Evolutionary conservation across 2,888 invertebrate genomes (phyloP), one percentile per base, ranked within the genome.

Genomic region (Acronicta psi): DNA sequence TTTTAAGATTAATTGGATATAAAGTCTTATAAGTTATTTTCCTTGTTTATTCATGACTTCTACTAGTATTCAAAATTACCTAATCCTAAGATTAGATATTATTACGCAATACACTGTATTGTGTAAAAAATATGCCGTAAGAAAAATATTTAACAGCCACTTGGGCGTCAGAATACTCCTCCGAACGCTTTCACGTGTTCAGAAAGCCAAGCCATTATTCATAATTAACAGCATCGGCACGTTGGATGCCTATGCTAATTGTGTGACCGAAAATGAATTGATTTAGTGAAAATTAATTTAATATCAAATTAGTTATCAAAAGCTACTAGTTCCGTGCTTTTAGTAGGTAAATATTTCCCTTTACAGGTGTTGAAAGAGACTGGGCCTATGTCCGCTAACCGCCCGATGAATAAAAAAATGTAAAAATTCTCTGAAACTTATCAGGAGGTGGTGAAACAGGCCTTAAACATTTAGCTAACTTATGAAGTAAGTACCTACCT

Each of bases 291-390:
- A 34, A 34, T n/a, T 13, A 34, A 34, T 34, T n/a, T 34, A n/a
- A n/a, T 34, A 64, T 70, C 31, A 64, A 64, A 66, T 50, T 29
- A 46, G 45, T 43, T 34, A 57, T 51, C 58, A 57, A 65, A 20
- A 49, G 17, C 50, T 43, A 56, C 46, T 66, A 57, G 46, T 70
- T 40, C 2, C 0, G 2, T 29, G 10, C 65, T 36, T 17, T 37
- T 37, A 18, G 29, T 23, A 23, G 23, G 23, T 6, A 10, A 1
- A 31, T 53, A 11, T 20, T 20, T 20, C 20, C 2, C 2, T 20
- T 5, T 20, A 20, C 20, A 4, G 20, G 2, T 20, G 2, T 20
- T 20, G 20, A 5, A 20, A 5, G 20, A 20, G 5, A 20, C n/a
- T n/a, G n/a, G n/a, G n/a, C n/a, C n/a, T n/a, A n/a, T n/a, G n/a